These are phyloP conservation scores for Periphyllus acericola DNA, from an alignment of 2,888 invertebrate species.

Conservation along the genomic window DNA sequence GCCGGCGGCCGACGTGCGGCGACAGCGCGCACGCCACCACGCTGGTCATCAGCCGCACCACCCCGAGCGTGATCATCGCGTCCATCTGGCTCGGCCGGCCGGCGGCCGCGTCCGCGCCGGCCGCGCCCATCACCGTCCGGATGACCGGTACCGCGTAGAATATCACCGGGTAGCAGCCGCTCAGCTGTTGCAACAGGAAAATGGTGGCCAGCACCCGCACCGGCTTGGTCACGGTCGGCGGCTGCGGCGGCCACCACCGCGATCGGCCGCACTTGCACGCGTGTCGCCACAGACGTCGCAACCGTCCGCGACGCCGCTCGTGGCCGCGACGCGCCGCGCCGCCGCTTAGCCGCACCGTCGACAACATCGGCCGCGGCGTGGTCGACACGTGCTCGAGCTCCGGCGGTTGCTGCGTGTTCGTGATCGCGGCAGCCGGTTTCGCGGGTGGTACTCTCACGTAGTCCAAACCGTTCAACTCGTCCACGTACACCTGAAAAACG, in stretches of 20 bases:
- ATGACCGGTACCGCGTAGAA: conserved; percentile 73
- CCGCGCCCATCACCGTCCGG: conserved; percentile 67
- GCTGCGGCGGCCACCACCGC: neutral
- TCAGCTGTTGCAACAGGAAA: conserved; percentile 71
- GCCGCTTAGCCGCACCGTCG: neutral
- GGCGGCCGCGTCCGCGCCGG: neutral
- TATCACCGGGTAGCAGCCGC: conserved; percentile 71
- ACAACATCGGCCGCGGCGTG: neutral
- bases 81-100: conserved; percentile 10
- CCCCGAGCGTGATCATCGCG: conserved; percentile 66
- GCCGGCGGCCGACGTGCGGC: conserved; percentile 69
- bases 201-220: conserved; percentile 69
- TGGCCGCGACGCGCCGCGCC: neutral
- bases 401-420: neutral
- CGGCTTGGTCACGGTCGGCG: conserved; percentile 66
- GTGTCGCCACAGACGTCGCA: neutral
- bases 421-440: neutral
- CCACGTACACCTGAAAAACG: conserved; percentile 15
- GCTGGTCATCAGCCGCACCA: conserved; percentile 71
- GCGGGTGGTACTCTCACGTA: neutral
- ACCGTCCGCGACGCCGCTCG: no score
- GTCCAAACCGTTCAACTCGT: conserved; percentile 32
- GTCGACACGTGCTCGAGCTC: neutral
- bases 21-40: conserved; percentile 70
- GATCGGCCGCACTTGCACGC: neutral